Base-by-base conservation (phyloP, 1,140 invertebrate genomes). In the Drosophila hydei region DNA sequence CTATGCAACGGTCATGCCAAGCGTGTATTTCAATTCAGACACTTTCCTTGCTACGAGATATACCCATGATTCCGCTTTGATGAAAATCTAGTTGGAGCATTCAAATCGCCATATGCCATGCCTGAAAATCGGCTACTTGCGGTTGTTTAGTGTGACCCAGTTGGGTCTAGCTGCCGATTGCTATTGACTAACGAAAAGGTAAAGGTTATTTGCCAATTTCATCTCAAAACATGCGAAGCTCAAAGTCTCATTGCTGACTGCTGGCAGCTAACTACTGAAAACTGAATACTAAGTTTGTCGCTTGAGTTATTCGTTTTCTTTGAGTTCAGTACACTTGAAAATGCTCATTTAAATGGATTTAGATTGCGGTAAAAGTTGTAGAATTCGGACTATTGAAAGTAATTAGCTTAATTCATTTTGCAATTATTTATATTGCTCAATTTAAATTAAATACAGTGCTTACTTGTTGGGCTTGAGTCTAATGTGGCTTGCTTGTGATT, bases 151-250 rank as follows among this genome's bases (percentile, higher is more conserved):
- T 19, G 38, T 64, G 71, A 59, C 71, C 64, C 64, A 48, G 36
- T 43, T 68, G 64, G 5, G 21, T 16, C 60, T 33, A 50, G 38
- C 14, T 33, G 56, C 12, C 18, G 38, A 59, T 43, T 48, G 25
- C 30, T 33, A 61, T 7, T 43, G 21, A 36, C 36, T 50, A 51
- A 43, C 30, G 23, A 64, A 79, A 75, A 79, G 77, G 77, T 79
- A 38, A 72, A 72, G 72, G 72, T 55, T 42, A 19, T 27, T 47
- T 45, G 18, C 1, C 9, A 12, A 40, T 33, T 33, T 16, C 48
- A 33, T n/a, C 54, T 27, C 9, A 30, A 58, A 33, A 16, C 19
- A 42, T 65, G 25, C 38, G 6, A 21, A 0, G n/a, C 16, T 30
- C 4, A 30, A 21, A 27, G 19, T 33, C 45, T 16, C n/a, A 8